phyloP scores from a whole-genome alignment of 2,888 invertebrate species.

The Hydriomena furcata region DNA sequence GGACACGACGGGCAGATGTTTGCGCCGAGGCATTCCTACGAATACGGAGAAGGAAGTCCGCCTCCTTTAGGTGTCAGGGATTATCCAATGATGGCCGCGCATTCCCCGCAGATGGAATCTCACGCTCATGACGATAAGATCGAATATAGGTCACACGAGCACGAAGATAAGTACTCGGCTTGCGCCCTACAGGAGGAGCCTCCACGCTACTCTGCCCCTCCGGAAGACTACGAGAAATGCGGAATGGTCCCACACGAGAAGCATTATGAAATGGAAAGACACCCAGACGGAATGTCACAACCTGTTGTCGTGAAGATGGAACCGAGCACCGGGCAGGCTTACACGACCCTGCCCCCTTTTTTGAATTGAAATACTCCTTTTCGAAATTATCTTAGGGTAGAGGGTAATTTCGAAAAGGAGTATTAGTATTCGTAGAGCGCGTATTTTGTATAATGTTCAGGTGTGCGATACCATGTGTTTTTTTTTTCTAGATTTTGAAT shows the following conservation, averaged over 20 bases:
- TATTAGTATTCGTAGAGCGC: conserved; percentile 49
- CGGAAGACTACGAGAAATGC: conserved; percentile 86
- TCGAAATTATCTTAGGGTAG: conserved; percentile 75
- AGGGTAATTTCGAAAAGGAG: conserved; percentile 81
- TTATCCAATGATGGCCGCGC: conserved; percentile 86
- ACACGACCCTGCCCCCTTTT: conserved; percentile 90
- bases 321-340: conserved; percentile 81
- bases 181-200: conserved; percentile 78
- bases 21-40: conserved; percentile 84
- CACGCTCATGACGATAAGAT: conserved; percentile 80
- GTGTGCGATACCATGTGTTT: background rate
- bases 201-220: conserved; percentile 80
- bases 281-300: conserved; percentile 64
- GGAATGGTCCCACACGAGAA: conserved; percentile 78
- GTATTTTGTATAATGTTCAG: background rate
- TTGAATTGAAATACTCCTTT: conserved; percentile 87
- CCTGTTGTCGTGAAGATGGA: conserved; percentile 84
- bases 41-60: conserved; percentile 85
- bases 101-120: conserved; percentile 84
- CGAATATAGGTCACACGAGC: conserved; percentile 72
- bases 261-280: conserved; percentile 75
- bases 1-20: conserved; percentile 91
- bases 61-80: conserved; percentile 85
- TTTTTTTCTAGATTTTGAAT: conserved; percentile 26
- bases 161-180: conserved; percentile 74